Conservation (phyloP, 2,113 vertebrate genomes). For the Gadus macrocephalus region DNA sequence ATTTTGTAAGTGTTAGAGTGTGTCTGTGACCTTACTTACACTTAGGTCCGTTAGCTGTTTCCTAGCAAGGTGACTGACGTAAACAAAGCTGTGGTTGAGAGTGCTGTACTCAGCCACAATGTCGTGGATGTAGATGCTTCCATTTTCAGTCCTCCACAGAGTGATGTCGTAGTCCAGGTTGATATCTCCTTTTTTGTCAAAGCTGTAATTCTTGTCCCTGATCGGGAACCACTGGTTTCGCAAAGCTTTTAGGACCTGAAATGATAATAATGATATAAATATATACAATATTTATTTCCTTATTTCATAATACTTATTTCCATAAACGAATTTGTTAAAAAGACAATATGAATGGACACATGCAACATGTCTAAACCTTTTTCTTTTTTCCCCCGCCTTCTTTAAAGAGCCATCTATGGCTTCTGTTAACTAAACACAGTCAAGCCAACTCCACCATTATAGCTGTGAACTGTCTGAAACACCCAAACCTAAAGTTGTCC, state of each 20-base stretch:
- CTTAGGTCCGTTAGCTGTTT: slow-evolving; percentile 63
- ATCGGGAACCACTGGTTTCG: slow-evolving; percentile 63
- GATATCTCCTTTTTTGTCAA: slow-evolving; percentile 77
- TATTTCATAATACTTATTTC: too few relatives aligned
- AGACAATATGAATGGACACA: too few relatives aligned
- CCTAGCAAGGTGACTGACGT: slow-evolving; percentile 51
- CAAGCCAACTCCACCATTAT: too few relatives aligned
- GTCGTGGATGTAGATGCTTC: slow-evolving; percentile 51
- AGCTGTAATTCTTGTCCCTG: slow-evolving; percentile 61
- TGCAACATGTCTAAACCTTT: too few relatives aligned
- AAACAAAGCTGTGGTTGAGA: slow-evolving; percentile 64
- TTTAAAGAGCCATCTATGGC: too few relatives aligned
- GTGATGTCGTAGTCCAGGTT: slow-evolving; percentile 78
- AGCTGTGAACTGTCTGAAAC: too few relatives aligned
- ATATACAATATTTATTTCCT: too few relatives aligned
- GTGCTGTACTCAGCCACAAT: slow-evolving; percentile 76
- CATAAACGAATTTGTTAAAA: too few relatives aligned
- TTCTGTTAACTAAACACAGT: too few relatives aligned
- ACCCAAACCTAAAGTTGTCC: not conserved
- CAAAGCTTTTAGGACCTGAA: slow-evolving; percentile 75
- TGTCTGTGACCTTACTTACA: slow-evolving; percentile 41
- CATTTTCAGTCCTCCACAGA: slow-evolving; percentile 72
- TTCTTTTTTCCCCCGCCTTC: too few relatives aligned
- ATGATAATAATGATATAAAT: not conserved
- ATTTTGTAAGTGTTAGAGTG: not conserved